Evolutionary conservation across 2,797 vertebrate genomes (phyloP).

Genomic region (Psittacula echo): DNA sequence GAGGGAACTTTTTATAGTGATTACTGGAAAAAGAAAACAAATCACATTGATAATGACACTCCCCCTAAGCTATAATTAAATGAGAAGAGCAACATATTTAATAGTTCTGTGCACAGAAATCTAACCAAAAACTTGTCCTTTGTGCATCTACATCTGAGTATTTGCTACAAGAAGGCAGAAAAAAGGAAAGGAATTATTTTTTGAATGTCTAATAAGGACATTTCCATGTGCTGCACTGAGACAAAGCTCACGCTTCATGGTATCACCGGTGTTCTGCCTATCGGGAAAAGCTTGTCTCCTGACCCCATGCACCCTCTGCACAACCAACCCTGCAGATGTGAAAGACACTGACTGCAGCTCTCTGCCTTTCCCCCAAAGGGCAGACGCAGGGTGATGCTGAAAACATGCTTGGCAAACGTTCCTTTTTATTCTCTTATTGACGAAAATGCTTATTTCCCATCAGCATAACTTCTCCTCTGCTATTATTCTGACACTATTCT

Average conservation of each 20-base stretch:
- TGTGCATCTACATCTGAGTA: background rate
- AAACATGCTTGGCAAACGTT: background rate
- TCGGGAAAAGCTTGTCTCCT: background rate
- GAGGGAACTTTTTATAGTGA: constrained; percentile 95
- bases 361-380: background rate
- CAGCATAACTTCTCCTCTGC: background rate
- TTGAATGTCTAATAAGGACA: background rate
- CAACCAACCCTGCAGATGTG: background rate
- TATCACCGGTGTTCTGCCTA: background rate
- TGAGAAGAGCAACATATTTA: background rate
- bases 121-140: background rate
- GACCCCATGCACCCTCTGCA: background rate
- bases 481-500: background rate
- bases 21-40: constrained; percentile 76
- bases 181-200: background rate
- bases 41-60: background rate
- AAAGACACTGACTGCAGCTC: background rate
- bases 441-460: background rate
- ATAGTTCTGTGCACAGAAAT: background rate
- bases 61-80: background rate
- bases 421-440: background rate
- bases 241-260: background rate
- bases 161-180: background rate
- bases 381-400: background rate
- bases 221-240: background rate